Evolutionary conservation across 2,797 vertebrate species (phyloP).

Genomic region (Pseudopleuronectes americanus): DNA sequence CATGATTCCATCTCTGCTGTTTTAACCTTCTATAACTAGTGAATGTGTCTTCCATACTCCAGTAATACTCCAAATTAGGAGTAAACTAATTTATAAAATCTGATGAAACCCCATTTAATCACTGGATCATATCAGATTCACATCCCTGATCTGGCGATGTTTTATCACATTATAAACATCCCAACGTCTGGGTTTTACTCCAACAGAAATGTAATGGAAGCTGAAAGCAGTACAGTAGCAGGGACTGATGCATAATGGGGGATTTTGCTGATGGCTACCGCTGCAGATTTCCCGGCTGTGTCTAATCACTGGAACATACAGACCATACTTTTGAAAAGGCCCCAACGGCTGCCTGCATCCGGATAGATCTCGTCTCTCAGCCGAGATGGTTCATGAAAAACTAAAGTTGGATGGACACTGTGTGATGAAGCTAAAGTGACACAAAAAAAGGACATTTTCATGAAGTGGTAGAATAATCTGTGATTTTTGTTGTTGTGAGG

Average conservation of each 20-base stretch:
- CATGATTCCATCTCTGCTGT: not conserved
- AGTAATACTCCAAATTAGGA: too few relatives aligned
- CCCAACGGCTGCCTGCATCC: conserved; percentile 1
- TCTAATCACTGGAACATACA: conserved; percentile 38
- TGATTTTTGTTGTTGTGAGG: conserved; percentile 47
- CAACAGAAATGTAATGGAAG: not conserved
- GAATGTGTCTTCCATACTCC: too few relatives aligned
- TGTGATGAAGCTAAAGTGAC: not conserved
- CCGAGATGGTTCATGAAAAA: conserved; percentile 11
- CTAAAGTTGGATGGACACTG: not conserved
- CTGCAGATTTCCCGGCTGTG: conserved; percentile 23
- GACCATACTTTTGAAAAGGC: not conserved
- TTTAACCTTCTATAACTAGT: too few relatives aligned
- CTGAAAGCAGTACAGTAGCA: not conserved
- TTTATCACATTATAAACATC: not conserved
- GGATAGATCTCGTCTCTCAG: conserved; percentile 15
- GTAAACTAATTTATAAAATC: not conserved
- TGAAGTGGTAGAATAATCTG: conserved; percentile 4
- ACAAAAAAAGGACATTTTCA: conserved; percentile 15
- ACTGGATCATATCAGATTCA: not conserved
- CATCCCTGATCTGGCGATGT: not conserved
- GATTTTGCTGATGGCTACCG: conserved; percentile 17
- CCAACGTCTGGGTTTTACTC: not conserved
- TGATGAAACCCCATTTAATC: conserved; percentile 5
- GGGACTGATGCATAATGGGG: conserved; percentile 14